Percentiles rank a stretch among this genome's conserved stretches.
phyloP scores from a whole-genome alignment of 2,888 invertebrate species.

The Troilus luridus region DNA sequence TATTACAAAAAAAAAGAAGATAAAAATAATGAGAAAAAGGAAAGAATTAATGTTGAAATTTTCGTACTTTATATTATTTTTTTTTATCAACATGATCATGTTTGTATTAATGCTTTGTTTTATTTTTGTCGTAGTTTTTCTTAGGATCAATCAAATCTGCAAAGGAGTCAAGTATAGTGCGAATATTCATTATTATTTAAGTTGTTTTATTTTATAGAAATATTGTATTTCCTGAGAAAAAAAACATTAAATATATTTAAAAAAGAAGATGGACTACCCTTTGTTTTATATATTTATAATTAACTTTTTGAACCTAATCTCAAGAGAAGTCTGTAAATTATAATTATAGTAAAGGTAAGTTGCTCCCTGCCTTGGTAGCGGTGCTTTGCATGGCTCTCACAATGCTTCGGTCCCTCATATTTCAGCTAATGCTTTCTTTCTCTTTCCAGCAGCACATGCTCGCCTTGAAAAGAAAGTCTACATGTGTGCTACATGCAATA shows the following conservation, averaged over 20 bases:
- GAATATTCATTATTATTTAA: not conserved
- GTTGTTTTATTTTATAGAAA: not conserved
- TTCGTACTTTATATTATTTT: not conserved
- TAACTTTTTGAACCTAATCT: not conserved
- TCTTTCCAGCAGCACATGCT: constrained; percentile 53
- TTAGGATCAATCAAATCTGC: not conserved
- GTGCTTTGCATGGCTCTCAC: constrained; percentile 57
- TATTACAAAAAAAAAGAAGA: no score
- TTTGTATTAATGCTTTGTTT: not conserved
- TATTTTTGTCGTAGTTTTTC: not conserved
- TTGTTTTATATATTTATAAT: not conserved
- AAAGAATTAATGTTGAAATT: not conserved
- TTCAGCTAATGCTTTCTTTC: constrained; percentile 56
- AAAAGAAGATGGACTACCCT: not conserved
- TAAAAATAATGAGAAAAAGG: not conserved
- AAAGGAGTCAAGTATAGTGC: not conserved
- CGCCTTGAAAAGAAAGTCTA: constrained; percentile 52
- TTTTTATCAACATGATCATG: not conserved
- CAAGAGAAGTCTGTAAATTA: constrained; percentile 7
- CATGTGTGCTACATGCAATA: constrained; percentile 58
- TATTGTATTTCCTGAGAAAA: not conserved
- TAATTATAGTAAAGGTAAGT: constrained; percentile 47
- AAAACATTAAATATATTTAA: not conserved
- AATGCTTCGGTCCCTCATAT: constrained; percentile 27
- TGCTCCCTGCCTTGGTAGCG: constrained; percentile 56